Conservation (phyloP, 2,888 invertebrate species). For the Drosophila kuntzei region DNA sequence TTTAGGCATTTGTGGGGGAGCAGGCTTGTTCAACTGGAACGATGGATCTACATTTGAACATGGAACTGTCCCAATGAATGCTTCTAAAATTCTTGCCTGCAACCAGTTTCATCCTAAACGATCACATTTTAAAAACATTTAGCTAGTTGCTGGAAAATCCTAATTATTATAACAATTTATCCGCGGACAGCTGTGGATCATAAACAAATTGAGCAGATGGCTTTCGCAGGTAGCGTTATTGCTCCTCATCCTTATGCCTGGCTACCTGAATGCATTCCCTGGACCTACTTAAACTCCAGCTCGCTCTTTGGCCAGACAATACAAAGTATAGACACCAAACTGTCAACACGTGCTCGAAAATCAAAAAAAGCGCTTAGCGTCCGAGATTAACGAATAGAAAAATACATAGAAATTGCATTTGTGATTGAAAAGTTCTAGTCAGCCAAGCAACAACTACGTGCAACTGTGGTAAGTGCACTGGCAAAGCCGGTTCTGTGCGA, state of each 20-base stretch:
- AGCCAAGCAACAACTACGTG: constrained; percentile 26
- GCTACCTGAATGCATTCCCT: constrained; percentile 15
- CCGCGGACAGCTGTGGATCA: constrained; percentile 47
- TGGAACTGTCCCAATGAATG: not conserved
- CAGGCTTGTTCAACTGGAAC: constrained; percentile 50
- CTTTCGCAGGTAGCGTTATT: constrained; percentile 51
- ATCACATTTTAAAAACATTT: not conserved
- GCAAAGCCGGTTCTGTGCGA: constrained; percentile 59
- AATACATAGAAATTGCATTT: constrained; percentile 32
- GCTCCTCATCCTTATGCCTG: not conserved
- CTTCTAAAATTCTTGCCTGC: not conserved
- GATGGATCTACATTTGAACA: not conserved
- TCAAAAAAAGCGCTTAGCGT: constrained; percentile 60
- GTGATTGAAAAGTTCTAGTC: constrained; percentile 58
- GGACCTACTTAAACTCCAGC: constrained; percentile 55
- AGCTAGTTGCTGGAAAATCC: constrained; percentile 13
- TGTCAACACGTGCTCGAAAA: constrained; percentile 42
- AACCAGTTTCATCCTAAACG: constrained; percentile 2
- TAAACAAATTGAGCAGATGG: constrained; percentile 52
- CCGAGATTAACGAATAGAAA: constrained; percentile 20
- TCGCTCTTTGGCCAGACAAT: constrained; percentile 1
- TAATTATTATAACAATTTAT: constrained; percentile 19
- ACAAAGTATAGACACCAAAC: constrained; percentile 23
- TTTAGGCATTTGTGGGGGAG: constrained; percentile 5
- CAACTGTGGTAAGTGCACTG: constrained; percentile 60